Percentiles rank a stretch among this genome's conserved stretches.
Conservation (phyloP, 1,140 invertebrate species). For the Cyclargus thomasi region DNA sequence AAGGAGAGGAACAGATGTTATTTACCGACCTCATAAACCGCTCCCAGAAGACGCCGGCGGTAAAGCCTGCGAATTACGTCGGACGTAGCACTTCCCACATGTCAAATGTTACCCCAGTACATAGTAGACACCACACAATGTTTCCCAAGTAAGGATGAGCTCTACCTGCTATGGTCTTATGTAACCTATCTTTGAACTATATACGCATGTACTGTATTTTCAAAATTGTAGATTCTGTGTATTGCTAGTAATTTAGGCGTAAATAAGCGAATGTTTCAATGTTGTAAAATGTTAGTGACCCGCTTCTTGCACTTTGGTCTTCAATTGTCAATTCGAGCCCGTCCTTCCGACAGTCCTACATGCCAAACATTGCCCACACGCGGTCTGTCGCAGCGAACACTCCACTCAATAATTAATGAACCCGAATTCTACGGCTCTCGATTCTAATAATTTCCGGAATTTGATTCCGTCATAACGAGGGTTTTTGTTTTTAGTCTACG, state of each 20-base stretch:
- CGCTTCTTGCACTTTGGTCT: too few species aligned
- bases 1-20: slow-evolving; percentile 26
- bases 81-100: not conserved
- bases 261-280: too few species aligned
- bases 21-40: slow-evolving; percentile 12
- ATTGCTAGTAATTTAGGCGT: too few species aligned
- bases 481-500: not conserved
- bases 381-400: not conserved
- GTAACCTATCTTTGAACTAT: too few species aligned
- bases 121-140: too few species aligned
- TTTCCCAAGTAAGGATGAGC: too few species aligned
- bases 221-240: too few species aligned
- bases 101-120: not conserved
- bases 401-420: not conserved
- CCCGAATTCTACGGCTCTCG: not conserved
- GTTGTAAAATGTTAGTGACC: too few species aligned
- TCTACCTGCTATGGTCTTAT: too few species aligned
- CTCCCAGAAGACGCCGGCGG: not conserved
- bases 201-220: too few species aligned
- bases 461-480: not conserved
- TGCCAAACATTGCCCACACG: not conserved
- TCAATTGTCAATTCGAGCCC: not conserved
- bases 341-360: not conserved
- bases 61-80: not conserved
- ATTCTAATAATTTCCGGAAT: not conserved